Base-by-base conservation (phyloP, 2,888 invertebrate genomes). In the Meliscaeva auricollis region DNA sequence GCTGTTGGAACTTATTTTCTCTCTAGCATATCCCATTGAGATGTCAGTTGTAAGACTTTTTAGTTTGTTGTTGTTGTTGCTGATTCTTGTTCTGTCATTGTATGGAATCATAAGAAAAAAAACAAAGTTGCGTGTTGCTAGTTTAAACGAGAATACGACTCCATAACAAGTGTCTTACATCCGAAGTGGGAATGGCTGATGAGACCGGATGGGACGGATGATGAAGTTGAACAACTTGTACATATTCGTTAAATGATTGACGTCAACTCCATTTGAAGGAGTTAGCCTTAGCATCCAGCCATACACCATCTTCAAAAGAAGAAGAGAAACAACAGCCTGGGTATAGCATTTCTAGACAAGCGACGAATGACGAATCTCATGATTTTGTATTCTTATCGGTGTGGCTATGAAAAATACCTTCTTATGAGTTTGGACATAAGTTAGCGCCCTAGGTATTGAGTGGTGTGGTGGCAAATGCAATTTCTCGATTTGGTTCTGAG, bases 141-240 rank as follows among this genome's bases (percentile, higher is more conserved):
- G 82, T 68, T 77, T 73, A 73, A 73, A 68, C 66, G 68, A 62
- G 62, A 56, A 83, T 73, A 62, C 83, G 78, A 83, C 74, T 83
- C 78, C 74, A 83, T 78, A 83, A 83, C 83, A 83, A 83, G 78
- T 83, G 83, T 74, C 83, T 78, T 83, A 78, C 78, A 83, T 74
- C 64, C 74, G 73, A 83, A 74, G 78, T 70, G 78, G 78, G 78
- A 83, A 83, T 83, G 78, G 69, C 69, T 83, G 78, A 70, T 69
- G 78, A 50, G 48, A 50, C 20, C 48, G 50, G 77, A 82, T 77
- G 17, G 60, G 74, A 83, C 26, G 26, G 4, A 38, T 69, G 78
- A 69, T 69, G 69, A 69, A 74, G 74, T 74, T 83, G 48, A 78
- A 78, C 73, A 83, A 60, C 83, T 70, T 78, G 83, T 83, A 78